Base-by-base conservation (phyloP, 2,888 invertebrate species). In the Drosophila crucigera region DNA sequence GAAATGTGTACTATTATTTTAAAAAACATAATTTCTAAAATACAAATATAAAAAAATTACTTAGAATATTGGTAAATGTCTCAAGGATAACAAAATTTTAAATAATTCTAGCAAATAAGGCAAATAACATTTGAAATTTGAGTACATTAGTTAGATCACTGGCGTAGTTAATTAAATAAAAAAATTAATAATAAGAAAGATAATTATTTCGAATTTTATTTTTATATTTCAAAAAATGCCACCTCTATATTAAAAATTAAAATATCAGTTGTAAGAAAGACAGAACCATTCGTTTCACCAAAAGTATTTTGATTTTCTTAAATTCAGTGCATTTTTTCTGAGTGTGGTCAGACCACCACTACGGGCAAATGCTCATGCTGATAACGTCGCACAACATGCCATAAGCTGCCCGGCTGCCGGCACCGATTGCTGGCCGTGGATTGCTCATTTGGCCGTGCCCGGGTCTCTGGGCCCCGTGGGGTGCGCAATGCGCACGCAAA, bases 371-470 rank as follows among this genome's bases (percentile, higher is more conserved):
- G 73, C 62, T 74, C 65, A 66, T 80, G 80, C 91, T 90, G 91
- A 90, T 91, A 90, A 86, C 66, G 80, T 84, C 87, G 90, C 91
- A 73, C 86, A 89, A 89, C 91, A 85, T 85, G 89, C 87, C 89
- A 83, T 90, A 85, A 85, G 89, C 91, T 76, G 89, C 72, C 70
- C 80, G 66, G 56, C 61, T 66, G 81, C 71, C 65, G 30, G 59
- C 74, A 58, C 71, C 80, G 80, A 64, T 66, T 80, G 80, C 73
- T 73, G 41, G 59, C 71, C 35, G 50, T 43, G 68, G 80, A 82
- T 78, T 91, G 91, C 85, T 91, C 91, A 92, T 89, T 91, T 92
- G 78, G 73, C 83, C 76, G 68, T 68, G 52, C 49, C 61, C 55
- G 35, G 35, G 35, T 6, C 56, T 33, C 22, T 43, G 47, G 68